These are phyloP conservation scores for Chrysolina haemoptera DNA, from an alignment of 2,888 invertebrate genomes.

Conservation along the genomic window DNA sequence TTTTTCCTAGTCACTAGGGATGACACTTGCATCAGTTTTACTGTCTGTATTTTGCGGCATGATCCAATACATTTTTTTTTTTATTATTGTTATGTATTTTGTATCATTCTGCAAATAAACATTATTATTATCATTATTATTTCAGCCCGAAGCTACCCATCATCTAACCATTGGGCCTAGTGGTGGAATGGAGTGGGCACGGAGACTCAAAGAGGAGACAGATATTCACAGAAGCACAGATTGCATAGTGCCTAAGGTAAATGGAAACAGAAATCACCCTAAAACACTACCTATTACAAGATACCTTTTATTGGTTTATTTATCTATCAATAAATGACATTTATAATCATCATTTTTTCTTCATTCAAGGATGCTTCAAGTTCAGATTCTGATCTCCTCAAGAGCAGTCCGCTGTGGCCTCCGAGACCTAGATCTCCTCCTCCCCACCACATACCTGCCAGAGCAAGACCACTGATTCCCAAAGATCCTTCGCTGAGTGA, in stretches of 20 bases:
- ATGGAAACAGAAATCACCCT: not conserved
- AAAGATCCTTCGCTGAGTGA: conserved; percentile 72
- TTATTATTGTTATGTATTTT: too few species aligned
- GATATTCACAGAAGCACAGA: conserved; percentile 78
- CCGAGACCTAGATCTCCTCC: conserved; percentile 67
- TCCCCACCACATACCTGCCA: conserved; percentile 45
- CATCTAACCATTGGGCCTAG: conserved; percentile 76
- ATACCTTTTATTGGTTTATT: too few species aligned
- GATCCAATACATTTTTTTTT: too few species aligned
- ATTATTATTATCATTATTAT: too few species aligned
- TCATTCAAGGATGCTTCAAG: conserved; percentile 71
- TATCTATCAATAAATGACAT: too few species aligned
- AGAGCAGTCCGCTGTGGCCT: conserved; percentile 68
- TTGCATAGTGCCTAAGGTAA: conserved; percentile 80
- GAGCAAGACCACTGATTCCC: conserved; percentile 61
- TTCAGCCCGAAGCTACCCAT: conserved; percentile 68
- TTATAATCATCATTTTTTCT: conserved; percentile 9
- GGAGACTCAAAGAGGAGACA: conserved; percentile 73
- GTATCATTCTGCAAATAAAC: too few species aligned
- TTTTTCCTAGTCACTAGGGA: too few species aligned
- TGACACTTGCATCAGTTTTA: too few species aligned
- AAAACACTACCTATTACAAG: not conserved
- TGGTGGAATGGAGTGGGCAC: conserved; percentile 79
- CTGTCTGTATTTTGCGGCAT: too few species aligned
- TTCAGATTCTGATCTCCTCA: conserved; percentile 74